These are phyloP conservation scores for Tryphoninae sp. DNA, from an alignment of 2,888 invertebrate species.

Conservation along the genomic window DNA sequence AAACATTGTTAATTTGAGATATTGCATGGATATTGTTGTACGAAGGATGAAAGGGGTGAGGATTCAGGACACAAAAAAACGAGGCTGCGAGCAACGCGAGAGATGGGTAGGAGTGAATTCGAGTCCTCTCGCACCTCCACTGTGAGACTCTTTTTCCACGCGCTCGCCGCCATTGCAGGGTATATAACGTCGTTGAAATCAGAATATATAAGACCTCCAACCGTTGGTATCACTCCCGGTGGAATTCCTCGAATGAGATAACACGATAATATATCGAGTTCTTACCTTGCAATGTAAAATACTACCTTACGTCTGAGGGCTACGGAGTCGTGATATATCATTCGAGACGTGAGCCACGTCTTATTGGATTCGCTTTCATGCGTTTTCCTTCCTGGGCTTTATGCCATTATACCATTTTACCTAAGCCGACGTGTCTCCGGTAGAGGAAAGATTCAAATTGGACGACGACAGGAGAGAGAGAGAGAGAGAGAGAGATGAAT, in stretches of 20 bases:
- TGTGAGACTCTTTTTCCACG: slow-evolving; percentile 9
- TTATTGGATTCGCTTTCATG: slow-evolving; percentile 65
- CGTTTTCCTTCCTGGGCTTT: slow-evolving; percentile 57
- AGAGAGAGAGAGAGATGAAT: neutral
- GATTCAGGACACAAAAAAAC: slow-evolving; percentile 1
- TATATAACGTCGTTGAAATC: slow-evolving; percentile 60
- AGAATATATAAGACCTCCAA: slow-evolving; percentile 62
- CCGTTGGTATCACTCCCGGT: slow-evolving; percentile 65
- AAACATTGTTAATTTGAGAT: slow-evolving; percentile 49
- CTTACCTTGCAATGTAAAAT: slow-evolving; percentile 70
- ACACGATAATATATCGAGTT: slow-evolving; percentile 72
- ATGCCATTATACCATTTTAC: slow-evolving; percentile 57
- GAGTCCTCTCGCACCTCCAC: slow-evolving; percentile 6
- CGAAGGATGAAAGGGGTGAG: neutral
- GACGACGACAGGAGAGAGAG: slow-evolving; percentile 25
- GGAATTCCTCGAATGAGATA: slow-evolving; percentile 71
- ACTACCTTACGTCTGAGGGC: slow-evolving; percentile 66
- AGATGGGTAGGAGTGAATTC: neutral
- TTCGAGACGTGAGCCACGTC: slow-evolving; percentile 58
- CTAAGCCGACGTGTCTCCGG: slow-evolving; percentile 19
- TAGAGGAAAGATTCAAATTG: slow-evolving; percentile 64
- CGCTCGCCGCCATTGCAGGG: slow-evolving; percentile 2
- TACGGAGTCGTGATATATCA: slow-evolving; percentile 66
- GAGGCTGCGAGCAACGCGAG: neutral
- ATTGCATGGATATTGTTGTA: slow-evolving; percentile 41